Evolutionary conservation across 2,888 invertebrate genomes (phyloP), one percentile per base, ranked within the genome.

Genomic region (Agrotis segetum): DNA sequence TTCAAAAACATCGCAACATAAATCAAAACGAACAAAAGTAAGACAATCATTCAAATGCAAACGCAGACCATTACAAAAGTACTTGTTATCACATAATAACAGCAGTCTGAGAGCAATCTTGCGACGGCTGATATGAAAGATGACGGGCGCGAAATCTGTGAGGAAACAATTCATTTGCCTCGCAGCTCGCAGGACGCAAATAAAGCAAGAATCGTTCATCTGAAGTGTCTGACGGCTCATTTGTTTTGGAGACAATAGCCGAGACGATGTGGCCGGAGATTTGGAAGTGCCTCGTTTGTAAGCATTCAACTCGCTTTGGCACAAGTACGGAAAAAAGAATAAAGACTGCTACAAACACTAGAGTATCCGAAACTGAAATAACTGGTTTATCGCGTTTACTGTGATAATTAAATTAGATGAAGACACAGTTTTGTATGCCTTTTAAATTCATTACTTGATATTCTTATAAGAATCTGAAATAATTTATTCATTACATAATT

Each of bases 231-330:
- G 79, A 81, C 77, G 74, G 68, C 53, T 79, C 77, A 77, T 85
- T 85, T 82, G 79, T 82, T 77, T 67, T 29, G 14, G 47, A 77
- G 70, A 80, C 84, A 81, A 83, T 75, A 60, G 52, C 49, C 24
- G 67, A 16, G 67, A 49, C 55, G 46, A 60, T n/a, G n/a, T 52
- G 60, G 40, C 0, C 40, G 19, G 60, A 53, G 44, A 65, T 47
- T 58, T 61, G 49, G 58, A 53, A 49, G 53, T 46, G 62, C 19
- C 59, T 71, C 58, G 66, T 62, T 67, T 62, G 71, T 59, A 24
- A 24, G 29, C 14, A n/a, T 47, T 58, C 21, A 65, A 61, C 56
- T 65, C 24, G 34, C 67, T 64, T 62, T 49, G 29, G 34, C 58
- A 55, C 17, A 53, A 56, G 24, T 65, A 50, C 7, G 21, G 4